Evolutionary conservation across 2,888 invertebrate genomes (phyloP).

Genomic region (Scrobipalpa atriplicella): DNA sequence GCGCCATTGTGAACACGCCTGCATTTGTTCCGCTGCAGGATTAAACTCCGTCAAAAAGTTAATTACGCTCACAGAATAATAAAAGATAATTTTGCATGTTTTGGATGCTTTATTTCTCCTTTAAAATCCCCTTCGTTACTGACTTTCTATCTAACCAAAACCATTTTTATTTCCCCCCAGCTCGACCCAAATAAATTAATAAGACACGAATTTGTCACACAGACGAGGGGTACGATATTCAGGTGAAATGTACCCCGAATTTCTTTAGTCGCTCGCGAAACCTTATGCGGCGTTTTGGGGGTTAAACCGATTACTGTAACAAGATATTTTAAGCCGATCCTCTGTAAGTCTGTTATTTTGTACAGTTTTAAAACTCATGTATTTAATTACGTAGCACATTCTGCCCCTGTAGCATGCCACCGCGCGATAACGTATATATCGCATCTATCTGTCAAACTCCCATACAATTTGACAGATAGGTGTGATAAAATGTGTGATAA

Average conservation of each 20-base stretch:
- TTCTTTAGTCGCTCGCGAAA: slow-evolving; percentile 50
- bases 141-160: slow-evolving; percentile 10
- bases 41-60: slow-evolving; percentile 10
- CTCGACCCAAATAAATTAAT: slow-evolving; percentile 39
- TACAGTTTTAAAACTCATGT: slow-evolving; percentile 24
- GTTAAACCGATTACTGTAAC: slow-evolving; percentile 75
- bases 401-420: neutral
- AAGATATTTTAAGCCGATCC: slow-evolving; percentile 72
- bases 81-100: slow-evolving; percentile 14
- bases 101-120: neutral
- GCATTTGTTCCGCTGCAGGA: slow-evolving; percentile 15
- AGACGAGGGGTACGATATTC: slow-evolving; percentile 47
- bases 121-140: neutral
- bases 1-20: slow-evolving; percentile 1
- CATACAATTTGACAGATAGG: no score
- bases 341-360: slow-evolving; percentile 38
- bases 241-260: slow-evolving; percentile 57
- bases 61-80: slow-evolving; percentile 9
- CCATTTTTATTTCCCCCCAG: slow-evolving; percentile 22
- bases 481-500: no score
- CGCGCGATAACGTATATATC: no score
- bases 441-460: no score
- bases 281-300: slow-evolving; percentile 50
- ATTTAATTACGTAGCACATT: neutral
- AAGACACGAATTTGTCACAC: slow-evolving; percentile 42